Base-by-base conservation (phyloP, 2,888 invertebrate genomes). In the Diachrysia chrysitis region DNA sequence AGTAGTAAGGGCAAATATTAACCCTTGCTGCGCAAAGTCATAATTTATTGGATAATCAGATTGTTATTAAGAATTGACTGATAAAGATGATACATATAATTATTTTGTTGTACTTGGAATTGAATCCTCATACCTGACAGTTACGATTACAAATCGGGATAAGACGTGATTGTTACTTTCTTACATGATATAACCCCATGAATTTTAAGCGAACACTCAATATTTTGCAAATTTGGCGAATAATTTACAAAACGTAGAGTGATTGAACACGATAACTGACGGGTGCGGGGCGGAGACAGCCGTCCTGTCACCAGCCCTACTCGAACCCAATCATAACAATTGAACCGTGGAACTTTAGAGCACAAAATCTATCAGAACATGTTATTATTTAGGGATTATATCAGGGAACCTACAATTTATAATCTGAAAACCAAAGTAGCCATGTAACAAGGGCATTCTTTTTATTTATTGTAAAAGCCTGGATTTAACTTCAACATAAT, bases 281-380 rank as follows among this genome's bases (percentile, higher is more conserved):
- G 79, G 81, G 82, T 74, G 76, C 63, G 72, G 87, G 91, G 90
- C 85, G 90, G 92, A 81, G 92, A 90, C 85, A 82, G 69, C 78
- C 82, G 90, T 70, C 89, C 90, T 84, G 86, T 91, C 90, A 66
- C 91, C 87, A 76, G 25, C 10, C 73, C 63, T 78, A 74, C 83
- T 83, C 82, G 66, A 77, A 79, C 80, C 66, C 67, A 83, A 87
- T 81, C 84, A 87, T 84, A 89, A 86, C 85, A 87, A 87, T 79
- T 83, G 80, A 81, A 71, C 79, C 37, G 46, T 54, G 55, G 55
- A 64, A 81, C 75, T 83, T 71, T 81, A 66, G 73, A 84, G 85
- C 80, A 85, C 79, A 82, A 83, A 81, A 83, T 82, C 60, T 63
- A n/a, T 56, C 35, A 61, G 58, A 59, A 63, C n/a, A 61, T 72